These are phyloP conservation scores for Cydia fagiglandana DNA, from an alignment of 1,140 invertebrate species.

Conservation along the genomic window DNA sequence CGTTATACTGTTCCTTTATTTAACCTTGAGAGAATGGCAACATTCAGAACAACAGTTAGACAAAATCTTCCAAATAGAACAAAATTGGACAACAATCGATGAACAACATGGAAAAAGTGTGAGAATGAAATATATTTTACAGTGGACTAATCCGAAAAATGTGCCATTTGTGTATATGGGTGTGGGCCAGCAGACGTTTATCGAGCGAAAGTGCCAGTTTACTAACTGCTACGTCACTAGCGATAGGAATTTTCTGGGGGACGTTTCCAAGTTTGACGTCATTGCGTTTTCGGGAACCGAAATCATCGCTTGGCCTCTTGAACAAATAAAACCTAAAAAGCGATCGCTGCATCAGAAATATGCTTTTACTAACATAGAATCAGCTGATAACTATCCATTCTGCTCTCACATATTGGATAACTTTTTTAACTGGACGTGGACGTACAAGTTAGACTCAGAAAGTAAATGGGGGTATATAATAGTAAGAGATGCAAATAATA, in stretches of 20 bases:
- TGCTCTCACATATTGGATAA: slow-evolving; percentile 62
- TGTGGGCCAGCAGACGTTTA: slow-evolving; percentile 49
- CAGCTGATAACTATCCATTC: slow-evolving; percentile 62
- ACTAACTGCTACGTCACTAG: slow-evolving; percentile 61
- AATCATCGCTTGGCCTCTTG: slow-evolving; percentile 37
- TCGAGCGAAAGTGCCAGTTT: slow-evolving; percentile 50
- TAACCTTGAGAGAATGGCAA: not conserved
- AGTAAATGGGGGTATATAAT: slow-evolving; percentile 79
- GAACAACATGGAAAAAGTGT: slow-evolving; percentile 21
- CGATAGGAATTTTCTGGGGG: slow-evolving; percentile 48
- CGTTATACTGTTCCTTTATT: not conserved
- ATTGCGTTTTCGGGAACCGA: slow-evolving; percentile 62
- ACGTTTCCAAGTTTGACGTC: slow-evolving; percentile 62
- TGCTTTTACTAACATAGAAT: slow-evolving; percentile 66
- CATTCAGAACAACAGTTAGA: slow-evolving; percentile 18
- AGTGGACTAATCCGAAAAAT: slow-evolving; percentile 54
- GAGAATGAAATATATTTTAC: slow-evolving; percentile 59
- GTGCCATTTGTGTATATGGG: slow-evolving; percentile 60
- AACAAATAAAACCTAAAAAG: slow-evolving; percentile 41
- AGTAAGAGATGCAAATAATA: slow-evolving; percentile 56
- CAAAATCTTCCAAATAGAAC: slow-evolving; percentile 9
- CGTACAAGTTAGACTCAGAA: slow-evolving; percentile 83
- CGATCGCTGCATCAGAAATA: slow-evolving; percentile 62
- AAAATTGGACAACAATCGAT: not conserved
- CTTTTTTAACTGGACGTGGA: slow-evolving; percentile 84